These are phyloP conservation scores for Chorisops tibialis DNA, from an alignment of 2,888 invertebrate genomes.

Conservation along the genomic window DNA sequence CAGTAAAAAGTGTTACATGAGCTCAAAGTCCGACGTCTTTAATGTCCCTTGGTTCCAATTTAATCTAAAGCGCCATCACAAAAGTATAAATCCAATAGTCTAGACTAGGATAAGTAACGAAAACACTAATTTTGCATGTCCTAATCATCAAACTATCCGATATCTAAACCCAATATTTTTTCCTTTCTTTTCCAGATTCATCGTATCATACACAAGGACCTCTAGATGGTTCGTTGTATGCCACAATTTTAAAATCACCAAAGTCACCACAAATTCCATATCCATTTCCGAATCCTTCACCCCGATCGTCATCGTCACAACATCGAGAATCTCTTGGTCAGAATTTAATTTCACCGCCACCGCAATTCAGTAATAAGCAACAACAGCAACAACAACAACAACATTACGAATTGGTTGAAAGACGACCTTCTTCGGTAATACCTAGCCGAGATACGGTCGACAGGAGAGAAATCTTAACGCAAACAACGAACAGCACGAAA, in stretches of 20 bases:
- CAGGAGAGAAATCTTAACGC: background rate
- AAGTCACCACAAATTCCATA: slow-evolving; percentile 35
- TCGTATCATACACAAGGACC: slow-evolving; percentile 74
- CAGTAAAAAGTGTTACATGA: too few species aligned
- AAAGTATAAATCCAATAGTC: too few species aligned
- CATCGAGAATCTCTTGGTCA: slow-evolving; percentile 15
- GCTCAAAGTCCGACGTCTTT: too few species aligned
- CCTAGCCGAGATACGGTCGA: background rate
- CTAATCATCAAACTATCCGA: background rate
- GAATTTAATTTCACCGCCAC: slow-evolving; percentile 35
- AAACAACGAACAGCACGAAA: background rate
- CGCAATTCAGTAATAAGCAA: slow-evolving; percentile 36
- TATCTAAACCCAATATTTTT: background rate
- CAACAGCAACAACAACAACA: slow-evolving; percentile 31
- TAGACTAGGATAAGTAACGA: too few species aligned
- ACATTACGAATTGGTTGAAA: slow-evolving; percentile 7
- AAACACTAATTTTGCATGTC: too few species aligned
- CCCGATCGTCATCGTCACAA: background rate
- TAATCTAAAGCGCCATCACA: too few species aligned
- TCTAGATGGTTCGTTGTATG: slow-evolving; percentile 87
- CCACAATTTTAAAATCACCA: slow-evolving; percentile 56
- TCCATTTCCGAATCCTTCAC: background rate
- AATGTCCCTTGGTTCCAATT: too few species aligned
- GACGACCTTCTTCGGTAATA: background rate
- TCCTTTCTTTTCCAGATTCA: slow-evolving; percentile 30